Percentiles rank a stretch among this genome's conserved stretches.
Conservation (phyloP, 1,140 invertebrate species). For the Drosophila navojoa region DNA sequence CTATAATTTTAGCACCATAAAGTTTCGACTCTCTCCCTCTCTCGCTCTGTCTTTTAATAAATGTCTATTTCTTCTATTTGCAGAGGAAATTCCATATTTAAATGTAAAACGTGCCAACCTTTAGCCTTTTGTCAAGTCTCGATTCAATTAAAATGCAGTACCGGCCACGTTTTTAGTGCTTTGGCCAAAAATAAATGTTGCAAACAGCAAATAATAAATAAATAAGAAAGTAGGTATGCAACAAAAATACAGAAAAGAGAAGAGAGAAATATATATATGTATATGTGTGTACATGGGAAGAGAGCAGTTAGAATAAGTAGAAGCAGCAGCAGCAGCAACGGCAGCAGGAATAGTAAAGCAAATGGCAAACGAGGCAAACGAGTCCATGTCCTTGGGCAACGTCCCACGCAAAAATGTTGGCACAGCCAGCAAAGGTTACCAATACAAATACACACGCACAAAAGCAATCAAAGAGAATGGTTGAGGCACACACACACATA, state of each 20-base stretch:
- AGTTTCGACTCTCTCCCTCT: too few species aligned
- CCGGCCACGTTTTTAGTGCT: slow-evolving; percentile 37
- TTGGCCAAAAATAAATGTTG: slow-evolving; percentile 64
- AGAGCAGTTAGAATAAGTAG: slow-evolving; percentile 25
- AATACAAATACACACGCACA: slow-evolving; percentile 56
- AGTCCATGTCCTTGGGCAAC: slow-evolving; percentile 83
- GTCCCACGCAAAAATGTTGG: slow-evolving; percentile 77
- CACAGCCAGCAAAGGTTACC: slow-evolving; percentile 72
- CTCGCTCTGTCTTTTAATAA: too few species aligned
- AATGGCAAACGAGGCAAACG: slow-evolving; percentile 62
- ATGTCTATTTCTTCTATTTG: too few species aligned
- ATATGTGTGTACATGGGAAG: slow-evolving; percentile 8
- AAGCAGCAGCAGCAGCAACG: slow-evolving; percentile 16
- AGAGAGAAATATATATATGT: slow-evolving; percentile 1
- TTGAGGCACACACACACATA: slow-evolving; percentile 55
- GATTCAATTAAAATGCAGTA: slow-evolving; percentile 45
- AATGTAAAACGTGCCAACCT: slow-evolving; percentile 1
- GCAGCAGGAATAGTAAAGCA: slow-evolving; percentile 39
- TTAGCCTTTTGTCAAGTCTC: slow-evolving; percentile 20
- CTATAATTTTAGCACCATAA: too few species aligned
- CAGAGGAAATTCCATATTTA: not conserved
- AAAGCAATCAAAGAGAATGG: slow-evolving; percentile 73
- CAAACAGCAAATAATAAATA: slow-evolving; percentile 69
- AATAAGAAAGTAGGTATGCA: slow-evolving; percentile 63
- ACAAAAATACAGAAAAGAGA: slow-evolving; percentile 26